Conservation (phyloP, 2,113 vertebrate species). For the Lanius collurio region DNA sequence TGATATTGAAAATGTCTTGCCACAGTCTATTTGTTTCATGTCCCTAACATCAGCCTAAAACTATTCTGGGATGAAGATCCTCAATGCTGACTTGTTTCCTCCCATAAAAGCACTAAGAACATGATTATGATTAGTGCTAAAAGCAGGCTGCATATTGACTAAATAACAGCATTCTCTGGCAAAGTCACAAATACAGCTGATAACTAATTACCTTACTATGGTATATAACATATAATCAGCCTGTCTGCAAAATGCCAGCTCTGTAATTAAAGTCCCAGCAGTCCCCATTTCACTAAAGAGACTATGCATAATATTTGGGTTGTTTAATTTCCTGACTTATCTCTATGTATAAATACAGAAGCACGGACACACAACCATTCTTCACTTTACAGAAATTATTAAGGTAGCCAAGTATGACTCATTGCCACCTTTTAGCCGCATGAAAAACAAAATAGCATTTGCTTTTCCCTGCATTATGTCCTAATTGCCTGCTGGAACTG, state of each 20-base stretch:
- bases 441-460: not conserved
- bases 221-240: constrained; percentile 39
- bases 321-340: not conserved
- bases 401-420: not conserved
- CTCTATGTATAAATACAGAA: not conserved
- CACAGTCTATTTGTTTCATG: not conserved
- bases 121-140: not conserved
- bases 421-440: not conserved
- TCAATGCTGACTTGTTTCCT: not conserved
- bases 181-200: not conserved
- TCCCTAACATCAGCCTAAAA: not conserved
- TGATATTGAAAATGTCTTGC: not conserved
- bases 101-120: not conserved
- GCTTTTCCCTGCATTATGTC: not conserved
- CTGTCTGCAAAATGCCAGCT: constrained; percentile 31
- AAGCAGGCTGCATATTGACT: not conserved
- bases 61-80: not conserved
- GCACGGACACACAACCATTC: not conserved
- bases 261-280: constrained; percentile 52
- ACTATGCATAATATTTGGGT: constrained; percentile 1
- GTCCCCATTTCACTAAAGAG: not conserved
- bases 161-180: not conserved
- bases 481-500: not conserved
- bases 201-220: constrained; percentile 43
- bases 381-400: not conserved